A percentile compares a stretch with the other conserved stretches of the same genome.
phyloP scores from a whole-genome alignment of 1,140 invertebrate species.

The Brachionus koreanus region DNA sequence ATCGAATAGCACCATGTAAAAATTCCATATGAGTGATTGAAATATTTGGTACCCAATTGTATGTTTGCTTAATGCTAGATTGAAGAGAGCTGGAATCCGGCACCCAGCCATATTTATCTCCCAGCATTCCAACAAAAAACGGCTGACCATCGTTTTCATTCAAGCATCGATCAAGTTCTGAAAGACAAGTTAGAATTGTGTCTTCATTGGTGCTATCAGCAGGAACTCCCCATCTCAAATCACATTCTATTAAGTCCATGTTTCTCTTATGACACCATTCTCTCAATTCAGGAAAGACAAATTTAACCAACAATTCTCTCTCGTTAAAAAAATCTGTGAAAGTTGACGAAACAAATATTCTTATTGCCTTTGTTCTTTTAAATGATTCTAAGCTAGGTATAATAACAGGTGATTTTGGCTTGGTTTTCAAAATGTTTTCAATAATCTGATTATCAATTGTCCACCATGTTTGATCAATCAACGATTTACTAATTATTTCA shows the following conservation, averaged over 20 bases:
- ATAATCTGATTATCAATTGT: background rate
- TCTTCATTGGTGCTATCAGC: constrained; percentile 51
- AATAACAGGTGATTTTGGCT: background rate
- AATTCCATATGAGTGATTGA: constrained; percentile 59
- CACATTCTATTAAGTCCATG: constrained; percentile 54
- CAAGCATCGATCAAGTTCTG: constrained; percentile 54
- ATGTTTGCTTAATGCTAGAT: constrained; percentile 39
- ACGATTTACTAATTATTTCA: background rate
- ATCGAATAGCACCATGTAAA: constrained; percentile 53
- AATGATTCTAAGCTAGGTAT: background rate
- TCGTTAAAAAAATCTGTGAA: constrained; percentile 58
- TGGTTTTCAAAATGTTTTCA: background rate
- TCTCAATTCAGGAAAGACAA: constrained; percentile 57
- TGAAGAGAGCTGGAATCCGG: background rate
- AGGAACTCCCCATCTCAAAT: constrained; percentile 57
- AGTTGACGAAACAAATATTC: constrained; percentile 58
- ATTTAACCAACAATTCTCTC: constrained; percentile 57
- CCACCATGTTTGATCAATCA: background rate
- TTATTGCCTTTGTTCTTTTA: constrained; percentile 1
- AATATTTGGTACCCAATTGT: constrained; percentile 52
- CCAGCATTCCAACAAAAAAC: constrained; percentile 54
- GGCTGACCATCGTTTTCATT: constrained; percentile 50
- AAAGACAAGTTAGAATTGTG: constrained; percentile 53
- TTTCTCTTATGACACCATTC: constrained; percentile 54
- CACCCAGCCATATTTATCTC: constrained; percentile 49